These are phyloP conservation scores for Etia nguti DNA, from an alignment of 2,113 vertebrate genomes.

Conservation along the genomic window DNA sequence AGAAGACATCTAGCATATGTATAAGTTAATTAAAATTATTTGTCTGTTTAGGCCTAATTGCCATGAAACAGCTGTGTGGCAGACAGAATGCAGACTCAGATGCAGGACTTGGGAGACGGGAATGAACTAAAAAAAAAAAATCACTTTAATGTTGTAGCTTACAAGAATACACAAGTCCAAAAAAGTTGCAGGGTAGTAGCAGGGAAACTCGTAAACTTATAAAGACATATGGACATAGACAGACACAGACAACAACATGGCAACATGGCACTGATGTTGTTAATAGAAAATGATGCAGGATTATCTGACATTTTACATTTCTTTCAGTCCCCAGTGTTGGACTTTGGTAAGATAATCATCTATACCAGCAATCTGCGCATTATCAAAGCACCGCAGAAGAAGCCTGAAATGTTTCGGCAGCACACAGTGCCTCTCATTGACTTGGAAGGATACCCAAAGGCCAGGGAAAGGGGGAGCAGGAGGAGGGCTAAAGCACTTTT, in stretches of 20 bases:
- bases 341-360: conserved; percentile 97
- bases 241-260: background rate
- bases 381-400: conserved; percentile 80
- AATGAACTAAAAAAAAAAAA: background rate
- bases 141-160: background rate
- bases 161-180: background rate
- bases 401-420: conserved; percentile 73
- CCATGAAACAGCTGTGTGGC: background rate
- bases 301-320: background rate
- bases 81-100: background rate
- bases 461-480: conserved; percentile 42
- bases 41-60: background rate
- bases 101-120: background rate
- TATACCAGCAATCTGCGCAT: conserved; percentile 96
- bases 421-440: conserved; percentile 58
- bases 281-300: background rate
- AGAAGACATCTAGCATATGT: background rate
- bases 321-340: conserved; percentile 77
- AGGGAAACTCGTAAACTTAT: too few species aligned
- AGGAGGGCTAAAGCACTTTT: conserved; percentile 31
- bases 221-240: background rate
- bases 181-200: too few species aligned
- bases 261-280: background rate
- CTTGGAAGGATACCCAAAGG: conserved; percentile 58
- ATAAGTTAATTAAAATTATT: background rate